Evolutionary conservation across 2,113 vertebrate species (phyloP).

Genomic region (Notechis scutatus): DNA sequence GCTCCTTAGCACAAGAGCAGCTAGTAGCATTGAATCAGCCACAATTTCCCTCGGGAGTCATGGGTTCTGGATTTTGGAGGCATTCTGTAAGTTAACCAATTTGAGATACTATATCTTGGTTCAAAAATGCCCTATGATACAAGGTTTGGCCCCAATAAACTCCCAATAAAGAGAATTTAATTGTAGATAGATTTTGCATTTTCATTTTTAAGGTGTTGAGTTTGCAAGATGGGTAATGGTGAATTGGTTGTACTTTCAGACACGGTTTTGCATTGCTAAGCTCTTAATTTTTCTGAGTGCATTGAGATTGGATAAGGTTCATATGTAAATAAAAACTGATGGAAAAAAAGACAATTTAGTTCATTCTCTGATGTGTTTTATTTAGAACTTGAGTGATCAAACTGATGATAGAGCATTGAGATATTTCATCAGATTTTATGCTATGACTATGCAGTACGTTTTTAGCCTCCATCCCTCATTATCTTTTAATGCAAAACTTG

Average conservation of each 20-base stretch:
- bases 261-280: background rate
- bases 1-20: background rate
- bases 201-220: slow-evolving; percentile 22
- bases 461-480: background rate
- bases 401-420: background rate
- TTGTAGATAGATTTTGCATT: background rate
- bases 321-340: background rate
- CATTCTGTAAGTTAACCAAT: background rate
- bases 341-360: background rate
- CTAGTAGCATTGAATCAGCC: background rate
- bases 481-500: background rate
- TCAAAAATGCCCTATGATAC: background rate
- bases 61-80: background rate
- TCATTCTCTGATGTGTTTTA: background rate
- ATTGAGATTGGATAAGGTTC: slow-evolving; percentile 1
- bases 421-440: background rate
- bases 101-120: background rate
- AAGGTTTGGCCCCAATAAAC: background rate
- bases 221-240: background rate
- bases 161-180: background rate
- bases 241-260: slow-evolving; percentile 39
- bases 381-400: background rate
- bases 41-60: background rate
- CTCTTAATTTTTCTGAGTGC: background rate
- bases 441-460: background rate